These are phyloP conservation scores for Conchocele bisecta DNA, from an alignment of 2,888 invertebrate genomes.

Conservation along the genomic window DNA sequence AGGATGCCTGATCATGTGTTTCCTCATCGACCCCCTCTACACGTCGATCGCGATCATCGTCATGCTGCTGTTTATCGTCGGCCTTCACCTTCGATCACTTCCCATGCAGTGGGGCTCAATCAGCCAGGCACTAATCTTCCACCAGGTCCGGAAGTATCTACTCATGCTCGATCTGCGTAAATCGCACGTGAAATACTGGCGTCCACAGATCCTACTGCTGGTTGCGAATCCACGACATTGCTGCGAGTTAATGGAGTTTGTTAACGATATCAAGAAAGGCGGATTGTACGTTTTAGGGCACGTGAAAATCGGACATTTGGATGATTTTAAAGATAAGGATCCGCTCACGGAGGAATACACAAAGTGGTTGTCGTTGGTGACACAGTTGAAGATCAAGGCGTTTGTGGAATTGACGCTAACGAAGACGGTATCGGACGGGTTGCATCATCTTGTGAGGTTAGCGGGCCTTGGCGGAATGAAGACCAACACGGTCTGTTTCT, in stretches of 20 bases:
- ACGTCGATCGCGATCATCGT: slow-evolving; percentile 94
- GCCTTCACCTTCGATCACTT: slow-evolving; percentile 92
- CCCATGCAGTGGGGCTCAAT: slow-evolving; percentile 98
- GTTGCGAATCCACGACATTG: slow-evolving; percentile 95
- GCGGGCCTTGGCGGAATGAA: slow-evolving; percentile 99
- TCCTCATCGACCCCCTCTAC: slow-evolving; percentile 95
- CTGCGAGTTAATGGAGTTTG: slow-evolving; percentile 97
- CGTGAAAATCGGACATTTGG: slow-evolving; percentile 86
- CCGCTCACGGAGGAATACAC: slow-evolving; percentile 90
- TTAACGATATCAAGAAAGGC: slow-evolving; percentile 97
- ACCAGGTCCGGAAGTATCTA: slow-evolving; percentile 98
- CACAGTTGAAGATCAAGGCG: slow-evolving; percentile 94
- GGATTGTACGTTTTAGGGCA: slow-evolving; percentile 94
- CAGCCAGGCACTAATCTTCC: slow-evolving; percentile 99
- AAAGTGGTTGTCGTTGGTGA: slow-evolving; percentile 96
- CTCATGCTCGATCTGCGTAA: slow-evolving; percentile 97
- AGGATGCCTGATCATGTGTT: slow-evolving; percentile 96
- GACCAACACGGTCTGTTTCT: slow-evolving; percentile 96
- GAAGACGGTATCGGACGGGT: slow-evolving; percentile 92
- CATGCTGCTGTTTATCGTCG: slow-evolving; percentile 92
- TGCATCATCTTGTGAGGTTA: slow-evolving; percentile 94
- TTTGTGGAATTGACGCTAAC: slow-evolving; percentile 97
- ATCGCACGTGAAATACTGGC: slow-evolving; percentile 99
- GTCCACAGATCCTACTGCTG: slow-evolving; percentile 97
- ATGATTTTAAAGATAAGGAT: slow-evolving; percentile 85